Evolutionary conservation across 2,888 invertebrate species (phyloP).

Genomic region (Agrotis puta): DNA sequence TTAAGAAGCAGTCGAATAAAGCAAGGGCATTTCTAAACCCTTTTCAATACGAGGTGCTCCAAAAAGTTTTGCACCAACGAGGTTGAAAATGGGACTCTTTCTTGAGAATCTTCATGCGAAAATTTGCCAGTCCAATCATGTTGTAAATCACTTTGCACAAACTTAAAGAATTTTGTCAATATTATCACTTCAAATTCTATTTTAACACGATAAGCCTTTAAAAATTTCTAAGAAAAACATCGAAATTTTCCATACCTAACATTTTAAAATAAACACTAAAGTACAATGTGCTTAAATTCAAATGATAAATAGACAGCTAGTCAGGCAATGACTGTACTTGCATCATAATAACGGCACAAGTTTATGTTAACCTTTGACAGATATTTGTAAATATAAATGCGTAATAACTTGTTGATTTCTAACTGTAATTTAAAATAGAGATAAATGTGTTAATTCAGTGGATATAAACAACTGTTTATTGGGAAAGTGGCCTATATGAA

Average conservation of each 20-base stretch:
- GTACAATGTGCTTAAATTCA: slow-evolving; percentile 1
- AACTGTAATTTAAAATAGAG: slow-evolving; percentile 15
- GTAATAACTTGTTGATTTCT: slow-evolving; percentile 10
- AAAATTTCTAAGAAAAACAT: background rate
- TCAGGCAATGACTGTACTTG: background rate
- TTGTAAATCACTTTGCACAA: too few species aligned
- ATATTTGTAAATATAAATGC: slow-evolving; percentile 22
- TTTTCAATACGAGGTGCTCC: too few species aligned
- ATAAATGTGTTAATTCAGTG: background rate
- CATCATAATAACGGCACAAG: slow-evolving; percentile 4
- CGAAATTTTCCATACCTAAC: slow-evolving; percentile 1
- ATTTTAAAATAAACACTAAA: background rate
- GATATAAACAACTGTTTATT: background rate
- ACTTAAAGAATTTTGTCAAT: background rate
- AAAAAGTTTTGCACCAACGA: too few species aligned
- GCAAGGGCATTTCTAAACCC: too few species aligned
- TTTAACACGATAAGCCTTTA: background rate
- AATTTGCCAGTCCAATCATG: too few species aligned
- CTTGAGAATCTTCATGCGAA: too few species aligned
- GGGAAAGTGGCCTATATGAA: too few species aligned
- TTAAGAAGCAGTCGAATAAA: too few species aligned
- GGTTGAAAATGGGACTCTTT: too few species aligned
- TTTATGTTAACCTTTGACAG: slow-evolving; percentile 7
- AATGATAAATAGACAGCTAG: slow-evolving; percentile 4
- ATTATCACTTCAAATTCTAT: background rate